A percentile compares a stretch with the other conserved stretches of the same genome.
Conservation (phyloP, 2,113 vertebrate species). For the Amphilophus citrinellus region DNA sequence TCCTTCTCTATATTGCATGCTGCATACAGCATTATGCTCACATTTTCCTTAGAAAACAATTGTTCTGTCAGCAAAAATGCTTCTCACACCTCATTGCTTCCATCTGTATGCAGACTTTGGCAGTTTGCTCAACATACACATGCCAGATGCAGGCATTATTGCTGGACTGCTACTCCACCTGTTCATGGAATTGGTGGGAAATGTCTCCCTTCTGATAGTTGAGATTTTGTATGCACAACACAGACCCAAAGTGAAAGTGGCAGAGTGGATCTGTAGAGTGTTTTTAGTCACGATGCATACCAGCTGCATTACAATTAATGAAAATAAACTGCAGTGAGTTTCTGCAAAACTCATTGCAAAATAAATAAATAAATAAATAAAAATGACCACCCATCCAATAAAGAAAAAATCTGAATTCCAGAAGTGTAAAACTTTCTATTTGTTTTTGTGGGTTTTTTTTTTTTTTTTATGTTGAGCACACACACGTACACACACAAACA, state of each 20-base stretch:
- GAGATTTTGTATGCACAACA: neutral
- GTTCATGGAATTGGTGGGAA: conserved; percentile 20
- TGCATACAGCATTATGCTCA: neutral
- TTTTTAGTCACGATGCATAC: neutral
- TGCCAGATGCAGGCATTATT: conserved; percentile 66
- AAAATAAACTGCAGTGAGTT: neutral
- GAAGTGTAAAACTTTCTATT: no score
- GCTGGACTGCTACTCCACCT: conserved; percentile 62
- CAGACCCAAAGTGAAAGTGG: neutral
- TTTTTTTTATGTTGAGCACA: neutral
- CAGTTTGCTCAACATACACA: conserved; percentile 60
- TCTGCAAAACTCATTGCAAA: neutral
- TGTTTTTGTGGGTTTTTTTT: neutral
- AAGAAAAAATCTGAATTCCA: no score
- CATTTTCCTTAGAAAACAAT: conserved; percentile 12
- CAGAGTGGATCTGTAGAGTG: neutral
- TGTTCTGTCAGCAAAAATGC: conserved; percentile 61
- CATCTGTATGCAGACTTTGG: conserved; percentile 61
- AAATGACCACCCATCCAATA: no score
- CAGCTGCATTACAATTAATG: neutral
- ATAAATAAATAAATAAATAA: no score
- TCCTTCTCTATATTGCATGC: neutral
- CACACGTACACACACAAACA: neutral
- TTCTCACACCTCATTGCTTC: conserved; percentile 64
- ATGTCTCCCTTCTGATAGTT: neutral